Evolutionary conservation across 2,113 vertebrate species (phyloP).

Genomic region (Oreochromis tanganicae): DNA sequence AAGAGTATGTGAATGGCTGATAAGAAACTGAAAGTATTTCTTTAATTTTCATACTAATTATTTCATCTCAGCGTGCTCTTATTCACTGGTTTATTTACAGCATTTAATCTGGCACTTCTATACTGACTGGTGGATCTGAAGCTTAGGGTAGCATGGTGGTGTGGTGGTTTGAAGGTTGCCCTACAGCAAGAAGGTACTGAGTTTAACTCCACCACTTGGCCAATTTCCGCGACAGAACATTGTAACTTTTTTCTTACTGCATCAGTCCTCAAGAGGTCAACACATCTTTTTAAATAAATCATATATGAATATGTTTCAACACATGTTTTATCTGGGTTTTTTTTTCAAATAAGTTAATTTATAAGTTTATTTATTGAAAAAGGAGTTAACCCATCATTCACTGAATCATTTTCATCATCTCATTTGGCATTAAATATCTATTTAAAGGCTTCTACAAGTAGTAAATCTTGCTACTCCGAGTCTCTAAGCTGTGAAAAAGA

Average conservation of each 20-base stretch:
- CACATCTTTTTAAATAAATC: not conserved
- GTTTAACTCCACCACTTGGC: not conserved
- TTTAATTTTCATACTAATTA: not conserved
- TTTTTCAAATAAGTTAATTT: rapidly evolving
- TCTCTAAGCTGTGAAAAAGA: not conserved
- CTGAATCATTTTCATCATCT: rapidly evolving
- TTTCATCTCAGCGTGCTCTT: not conserved
- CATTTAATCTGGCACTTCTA: not conserved
- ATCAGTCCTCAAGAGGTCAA: not conserved
- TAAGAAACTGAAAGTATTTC: not conserved
- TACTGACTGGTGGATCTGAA: not conserved
- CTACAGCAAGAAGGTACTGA: not conserved
- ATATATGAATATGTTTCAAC: not conserved
- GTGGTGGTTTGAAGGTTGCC: not conserved
- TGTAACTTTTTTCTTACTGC: not conserved
- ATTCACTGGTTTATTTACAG: not conserved
- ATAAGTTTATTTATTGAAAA: not conserved
- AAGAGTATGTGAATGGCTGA: not conserved
- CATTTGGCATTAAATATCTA: not conserved
- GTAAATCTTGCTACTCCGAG: not conserved
- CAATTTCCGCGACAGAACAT: not conserved
- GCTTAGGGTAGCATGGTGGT: not conserved
- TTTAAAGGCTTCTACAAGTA: not conserved
- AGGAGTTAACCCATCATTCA: not conserved
- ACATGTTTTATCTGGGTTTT: rapidly evolving